Percentiles rank a stretch among this genome's conserved stretches.
Conservation (phyloP, 2,797 vertebrate genomes). For the Coendou prehensilis region DNA sequence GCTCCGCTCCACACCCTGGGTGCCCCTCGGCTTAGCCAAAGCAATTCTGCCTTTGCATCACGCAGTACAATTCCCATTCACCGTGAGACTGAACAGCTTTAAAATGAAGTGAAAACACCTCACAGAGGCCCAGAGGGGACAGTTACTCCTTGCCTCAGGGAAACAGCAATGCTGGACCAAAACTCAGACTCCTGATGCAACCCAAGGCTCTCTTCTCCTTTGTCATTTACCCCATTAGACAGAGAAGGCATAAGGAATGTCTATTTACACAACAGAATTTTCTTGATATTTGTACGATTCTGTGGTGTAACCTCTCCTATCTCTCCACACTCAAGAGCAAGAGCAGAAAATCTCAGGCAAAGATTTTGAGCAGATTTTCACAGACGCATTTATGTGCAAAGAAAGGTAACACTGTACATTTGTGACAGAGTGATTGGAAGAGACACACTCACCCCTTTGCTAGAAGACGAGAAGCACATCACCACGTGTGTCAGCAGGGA, state of each 20-base stretch:
- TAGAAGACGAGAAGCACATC: background rate
- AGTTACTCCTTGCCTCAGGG: background rate
- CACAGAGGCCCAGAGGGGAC: background rate
- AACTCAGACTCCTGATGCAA: background rate
- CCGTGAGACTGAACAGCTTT: background rate
- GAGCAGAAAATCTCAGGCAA: background rate
- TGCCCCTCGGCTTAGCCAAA: background rate
- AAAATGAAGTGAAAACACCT: background rate
- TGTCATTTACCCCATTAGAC: background rate
- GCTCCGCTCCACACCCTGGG: rapidly evolving
- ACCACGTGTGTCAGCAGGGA: background rate
- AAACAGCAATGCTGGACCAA: background rate
- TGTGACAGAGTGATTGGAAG: background rate
- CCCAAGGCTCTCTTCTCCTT: background rate
- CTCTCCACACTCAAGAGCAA: background rate
- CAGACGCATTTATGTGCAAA: background rate
- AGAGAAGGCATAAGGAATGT: background rate
- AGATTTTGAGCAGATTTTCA: background rate
- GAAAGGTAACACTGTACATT: background rate
- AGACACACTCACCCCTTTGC: background rate
- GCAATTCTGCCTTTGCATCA: background rate
- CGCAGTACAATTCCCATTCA: background rate
- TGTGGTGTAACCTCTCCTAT: background rate
- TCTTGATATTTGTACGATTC: background rate
- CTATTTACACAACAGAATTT: background rate